Evolutionary conservation across 2,888 invertebrate species (phyloP), one percentile per base, ranked within the genome.

Genomic region (Callimorpha dominula): DNA sequence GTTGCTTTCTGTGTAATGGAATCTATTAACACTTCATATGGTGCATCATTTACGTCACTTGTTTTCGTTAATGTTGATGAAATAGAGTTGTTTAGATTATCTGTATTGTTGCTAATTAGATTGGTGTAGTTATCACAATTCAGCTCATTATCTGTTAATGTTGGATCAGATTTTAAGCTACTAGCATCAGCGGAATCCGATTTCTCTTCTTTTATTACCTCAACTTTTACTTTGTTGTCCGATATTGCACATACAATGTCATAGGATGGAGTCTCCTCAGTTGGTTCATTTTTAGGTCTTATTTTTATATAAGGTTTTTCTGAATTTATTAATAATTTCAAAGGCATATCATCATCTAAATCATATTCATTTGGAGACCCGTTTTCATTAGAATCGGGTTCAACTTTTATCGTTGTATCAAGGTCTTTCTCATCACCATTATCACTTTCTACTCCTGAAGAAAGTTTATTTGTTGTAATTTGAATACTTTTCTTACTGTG

Each of bases 21-120:
- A 1, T 78, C 74, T 0, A 67, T 70, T 7, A 83, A n/a, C 11
- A 78, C 11, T 40, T 75, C 70, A 43, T 84, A 83, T 1, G 77
- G 78, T 50, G 65, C 15, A 8, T 79, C 77, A 20, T 17, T 42
- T 7, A 42, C n/a, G 5, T 67, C n/a, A 2, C 12, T 15, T 31
- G 2, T 15, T 15, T 49, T 49, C 8, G n/a, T 40, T 66, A 66
- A 17, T 6, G n/a, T 17, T 52, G 42, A 42, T 15, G 42, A 42
- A 54, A 40, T 40, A 40, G 42, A 17, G 0, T 6, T 11, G 7
- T 54, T 43, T 12, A 7, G 31, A 50, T 1, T 14, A 17, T 9
- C 15, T 0, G 11, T 50, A 31, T 50, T 40, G 17, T 9, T 65
- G 20, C 14, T 40, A 50, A 65, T 31, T 50, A 50, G 31, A 8